Base-by-base conservation (phyloP, 2,888 invertebrate species). In the Nemotelus pantherinus region DNA sequence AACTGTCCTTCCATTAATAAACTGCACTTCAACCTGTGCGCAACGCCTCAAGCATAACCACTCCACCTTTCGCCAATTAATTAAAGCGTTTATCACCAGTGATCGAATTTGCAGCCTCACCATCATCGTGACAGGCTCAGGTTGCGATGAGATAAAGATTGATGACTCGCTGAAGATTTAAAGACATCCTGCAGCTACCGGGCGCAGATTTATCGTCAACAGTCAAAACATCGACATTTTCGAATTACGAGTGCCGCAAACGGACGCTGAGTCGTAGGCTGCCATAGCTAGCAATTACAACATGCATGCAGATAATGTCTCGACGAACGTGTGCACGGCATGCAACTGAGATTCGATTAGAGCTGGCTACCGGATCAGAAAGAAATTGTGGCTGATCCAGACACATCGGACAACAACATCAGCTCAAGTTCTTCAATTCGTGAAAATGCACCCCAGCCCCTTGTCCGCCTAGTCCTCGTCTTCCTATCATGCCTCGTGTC, bases 161-260 rank as follows among this genome's bases (percentile, higher is more conserved):
- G 25, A 70, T 70, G 70, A 55, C 55, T 55, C 43, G 70, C 55
- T 70, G 50, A 70, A 70, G 53, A 50, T 70, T 70, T 70, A 70
- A 70, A 55, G 44, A 25, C 53, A 44, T 70, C 70, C 70, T 53
- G 47, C 70, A 53, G 55, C 70, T 70, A 9, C 43, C 53, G 7
- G 25, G 25, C 25, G 53, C 55, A 43, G 70, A 70, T 70, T 70
- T 70, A 70, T 55, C 70, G 70, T 43, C 41, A 70, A 50, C 43
- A 70, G 70, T 70, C 70, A 72, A 72, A 72, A 57, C 72, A 72
- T 41, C 43, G 57, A 71, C 71, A 9, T 55, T 57, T 57, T 71
- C 44, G 48, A 71, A 71, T 71, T 71, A 71, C 57, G 43, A 25
- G 25, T 25, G 25, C 25, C 39, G 71, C 41, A 55, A 71, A 3